These are phyloP conservation scores for Lagria hirta DNA, from an alignment of 2,888 invertebrate species.

Conservation along the genomic window DNA sequence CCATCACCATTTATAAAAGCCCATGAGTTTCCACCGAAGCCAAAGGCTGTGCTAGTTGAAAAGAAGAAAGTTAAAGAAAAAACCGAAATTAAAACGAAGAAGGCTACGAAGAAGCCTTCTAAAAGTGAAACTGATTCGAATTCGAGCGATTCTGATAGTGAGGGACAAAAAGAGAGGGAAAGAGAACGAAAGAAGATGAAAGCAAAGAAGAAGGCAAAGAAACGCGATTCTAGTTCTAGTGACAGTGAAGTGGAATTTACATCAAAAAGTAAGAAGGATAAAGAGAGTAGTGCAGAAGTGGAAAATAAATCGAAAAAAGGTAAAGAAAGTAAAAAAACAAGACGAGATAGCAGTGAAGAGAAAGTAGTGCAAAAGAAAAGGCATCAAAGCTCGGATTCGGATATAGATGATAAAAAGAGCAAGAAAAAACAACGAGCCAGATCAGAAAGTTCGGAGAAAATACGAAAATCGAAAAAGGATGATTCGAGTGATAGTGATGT, in stretches of 20 bases:
- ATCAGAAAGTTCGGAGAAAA: constrained; percentile 56
- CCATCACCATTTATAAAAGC: constrained; percentile 82
- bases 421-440: constrained; percentile 34
- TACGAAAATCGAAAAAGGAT: constrained; percentile 52
- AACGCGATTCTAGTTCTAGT: constrained; percentile 58
- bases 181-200: constrained; percentile 45
- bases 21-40: constrained; percentile 61
- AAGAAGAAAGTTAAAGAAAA: constrained; percentile 55
- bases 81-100: constrained; percentile 45
- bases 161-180: constrained; percentile 45
- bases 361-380: constrained; percentile 59
- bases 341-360: constrained; percentile 57
- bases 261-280: constrained; percentile 53
- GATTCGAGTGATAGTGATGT: constrained; percentile 51
- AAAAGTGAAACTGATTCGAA: constrained; percentile 52
- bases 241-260: constrained; percentile 51
- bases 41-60: constrained; percentile 43
- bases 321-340: constrained; percentile 56
- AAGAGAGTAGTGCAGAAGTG: constrained; percentile 57
- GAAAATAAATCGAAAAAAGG: constrained; percentile 56
- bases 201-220: constrained; percentile 51
- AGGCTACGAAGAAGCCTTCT: constrained; percentile 47
- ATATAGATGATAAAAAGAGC: constrained; percentile 57
- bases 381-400: constrained; percentile 63
- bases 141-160: constrained; percentile 51